These are phyloP conservation scores for Hyppa rectilinea DNA, from an alignment of 2,888 invertebrate genomes.

Conservation along the genomic window DNA sequence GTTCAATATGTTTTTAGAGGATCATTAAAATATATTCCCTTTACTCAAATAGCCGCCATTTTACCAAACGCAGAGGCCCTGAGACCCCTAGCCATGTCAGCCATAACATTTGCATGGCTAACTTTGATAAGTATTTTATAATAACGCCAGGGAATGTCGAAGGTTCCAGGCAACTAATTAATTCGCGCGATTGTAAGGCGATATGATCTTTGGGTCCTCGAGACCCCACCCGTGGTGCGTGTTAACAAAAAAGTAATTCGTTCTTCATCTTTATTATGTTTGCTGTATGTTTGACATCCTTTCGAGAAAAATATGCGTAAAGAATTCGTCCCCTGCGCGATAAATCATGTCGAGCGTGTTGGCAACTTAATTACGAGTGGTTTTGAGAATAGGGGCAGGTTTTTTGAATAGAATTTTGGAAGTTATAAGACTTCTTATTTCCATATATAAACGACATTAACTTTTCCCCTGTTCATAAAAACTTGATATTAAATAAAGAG, in stretches of 20 bases:
- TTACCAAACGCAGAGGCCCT: neutral
- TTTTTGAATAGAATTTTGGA: conserved; percentile 24
- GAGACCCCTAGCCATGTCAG: conserved; percentile 11
- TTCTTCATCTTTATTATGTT: conserved; percentile 20
- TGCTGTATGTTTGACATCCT: conserved; percentile 36
- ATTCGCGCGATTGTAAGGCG: conserved; percentile 23
- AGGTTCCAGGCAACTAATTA: conserved; percentile 22
- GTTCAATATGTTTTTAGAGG: neutral
- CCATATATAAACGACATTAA: neutral
- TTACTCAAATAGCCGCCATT: conserved; percentile 11
- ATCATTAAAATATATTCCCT: neutral
- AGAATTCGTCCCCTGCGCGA: conserved; percentile 41
- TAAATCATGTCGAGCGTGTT: conserved; percentile 33
- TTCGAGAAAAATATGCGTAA: conserved; percentile 27
- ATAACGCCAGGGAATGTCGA: conserved; percentile 17
- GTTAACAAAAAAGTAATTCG: conserved; percentile 31
- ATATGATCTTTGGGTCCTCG: neutral
- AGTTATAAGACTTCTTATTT: conserved; percentile 13
- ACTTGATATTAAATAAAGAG: neutral
- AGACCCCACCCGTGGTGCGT: conserved; percentile 9
- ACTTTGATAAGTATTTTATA: conserved; percentile 20
- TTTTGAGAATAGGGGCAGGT: conserved; percentile 45
- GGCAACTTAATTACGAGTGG: conserved; percentile 50
- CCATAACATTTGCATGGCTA: conserved; percentile 15
- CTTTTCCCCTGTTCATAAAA: conserved; percentile 8